Evolutionary conservation across 2,113 vertebrate species (phyloP).

Genomic region (Nothobranchius furzeri): DNA sequence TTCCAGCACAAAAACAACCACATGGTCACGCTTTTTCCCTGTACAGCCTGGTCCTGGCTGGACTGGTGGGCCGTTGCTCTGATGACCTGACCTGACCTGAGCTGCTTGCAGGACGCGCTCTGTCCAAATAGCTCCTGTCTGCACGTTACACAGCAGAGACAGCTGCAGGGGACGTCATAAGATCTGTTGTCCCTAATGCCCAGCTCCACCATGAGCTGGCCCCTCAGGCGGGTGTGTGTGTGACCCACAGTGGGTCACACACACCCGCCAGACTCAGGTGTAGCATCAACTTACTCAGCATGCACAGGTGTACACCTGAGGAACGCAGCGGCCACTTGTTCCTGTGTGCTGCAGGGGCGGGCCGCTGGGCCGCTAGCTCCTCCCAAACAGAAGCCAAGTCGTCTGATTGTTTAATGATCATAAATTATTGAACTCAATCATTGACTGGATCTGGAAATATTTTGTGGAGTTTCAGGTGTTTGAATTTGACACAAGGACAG

Average conservation of each 20-base stretch:
- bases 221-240: constrained; percentile 2
- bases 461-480: no score
- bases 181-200: constrained; percentile 55
- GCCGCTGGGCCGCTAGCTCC: no score
- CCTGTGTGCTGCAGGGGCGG: no score
- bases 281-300: constrained; percentile 20
- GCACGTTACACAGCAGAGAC: constrained; percentile 63
- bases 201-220: constrained; percentile 19
- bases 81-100: constrained; percentile 9
- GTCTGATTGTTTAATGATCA: no score
- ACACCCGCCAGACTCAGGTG: constrained; percentile 5
- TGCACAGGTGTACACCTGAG: no score
- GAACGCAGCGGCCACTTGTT: no score
- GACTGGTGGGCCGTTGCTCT: neutral
- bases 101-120: neutral
- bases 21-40: no score
- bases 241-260: neutral
- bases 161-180: constrained; percentile 73
- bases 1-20: no score
- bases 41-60: neutral
- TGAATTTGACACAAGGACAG: no score
- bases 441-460: no score
- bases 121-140: constrained; percentile 56
- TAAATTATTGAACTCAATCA: no score
- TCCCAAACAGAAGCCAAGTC: no score